Conservation (phyloP, 30 jellyfish, hydroid and myxozoan species). For the Chrysaora quinquecirrha region DNA sequence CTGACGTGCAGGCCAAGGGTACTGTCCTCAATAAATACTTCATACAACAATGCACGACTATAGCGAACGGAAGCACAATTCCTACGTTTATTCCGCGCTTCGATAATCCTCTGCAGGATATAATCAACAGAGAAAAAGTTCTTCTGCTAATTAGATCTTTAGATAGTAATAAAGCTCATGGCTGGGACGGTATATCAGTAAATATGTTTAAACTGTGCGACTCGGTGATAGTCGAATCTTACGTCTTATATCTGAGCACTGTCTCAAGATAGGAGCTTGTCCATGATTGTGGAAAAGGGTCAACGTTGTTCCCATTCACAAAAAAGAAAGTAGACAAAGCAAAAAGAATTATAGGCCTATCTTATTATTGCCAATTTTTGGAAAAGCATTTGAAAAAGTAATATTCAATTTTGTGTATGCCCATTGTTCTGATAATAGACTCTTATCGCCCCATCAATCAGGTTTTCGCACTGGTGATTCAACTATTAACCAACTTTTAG, state of each 20-base stretch:
- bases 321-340: slow-evolving; percentile 15
- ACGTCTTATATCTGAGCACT: neutral
- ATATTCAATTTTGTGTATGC: neutral
- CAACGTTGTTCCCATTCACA: slow-evolving; percentile 45
- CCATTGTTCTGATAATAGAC: no score
- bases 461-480: no score
- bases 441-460: no score
- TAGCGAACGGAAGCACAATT: slow-evolving; percentile 16
- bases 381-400: slow-evolving; percentile 22
- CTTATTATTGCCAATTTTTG: slow-evolving; percentile 36
- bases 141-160: neutral
- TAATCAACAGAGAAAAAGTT: neutral
- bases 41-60: slow-evolving; percentile 13
- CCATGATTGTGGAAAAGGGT: slow-evolving; percentile 27
- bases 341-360: slow-evolving; percentile 18
- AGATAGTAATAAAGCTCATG: slow-evolving; percentile 37
- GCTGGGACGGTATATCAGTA: slow-evolving; percentile 31
- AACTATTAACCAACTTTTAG: no score
- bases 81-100: slow-evolving; percentile 9
- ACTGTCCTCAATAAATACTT: slow-evolving; percentile 7
- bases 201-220: slow-evolving; percentile 35
- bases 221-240: slow-evolving; percentile 8
- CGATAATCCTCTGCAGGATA: slow-evolving; percentile 6
- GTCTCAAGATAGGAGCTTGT: slow-evolving; percentile 1
- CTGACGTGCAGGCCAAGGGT: slow-evolving; percentile 32